These are phyloP conservation scores for Cercopithecus mona DNA, from an alignment of 2,113 vertebrate species.

Conservation along the genomic window DNA sequence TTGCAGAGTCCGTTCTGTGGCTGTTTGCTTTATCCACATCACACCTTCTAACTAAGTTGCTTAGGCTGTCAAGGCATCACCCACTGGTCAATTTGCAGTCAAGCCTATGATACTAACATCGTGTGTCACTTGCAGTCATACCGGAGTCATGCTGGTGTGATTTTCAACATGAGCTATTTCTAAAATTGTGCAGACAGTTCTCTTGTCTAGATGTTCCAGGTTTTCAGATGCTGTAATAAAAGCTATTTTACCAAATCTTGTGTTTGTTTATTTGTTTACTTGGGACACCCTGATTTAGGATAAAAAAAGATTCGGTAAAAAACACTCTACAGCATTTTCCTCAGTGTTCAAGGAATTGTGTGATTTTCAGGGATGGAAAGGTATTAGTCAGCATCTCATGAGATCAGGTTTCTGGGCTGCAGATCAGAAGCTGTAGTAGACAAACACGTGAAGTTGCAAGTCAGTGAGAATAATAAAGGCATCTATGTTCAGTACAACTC, in stretches of 20 bases:
- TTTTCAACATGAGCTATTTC: not conserved
- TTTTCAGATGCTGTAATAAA: not conserved
- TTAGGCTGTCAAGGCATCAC: not conserved
- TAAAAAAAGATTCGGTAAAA: not conserved
- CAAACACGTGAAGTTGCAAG: not conserved
- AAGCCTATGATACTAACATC: not conserved
- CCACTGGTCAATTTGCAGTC: not conserved
- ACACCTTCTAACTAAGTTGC: not conserved
- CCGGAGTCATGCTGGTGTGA: not conserved
- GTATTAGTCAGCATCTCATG: not conserved
- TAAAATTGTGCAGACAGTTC: not conserved
- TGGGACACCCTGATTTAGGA: not conserved
- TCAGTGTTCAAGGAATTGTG: not conserved
- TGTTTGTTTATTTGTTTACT: not conserved
- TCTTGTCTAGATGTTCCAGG: not conserved
- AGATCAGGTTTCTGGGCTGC: not conserved
- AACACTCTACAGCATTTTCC: not conserved
- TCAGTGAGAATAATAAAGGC: not conserved
- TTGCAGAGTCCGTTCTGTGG: not conserved
- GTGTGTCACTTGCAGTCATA: no score
- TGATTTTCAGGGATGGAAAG: not conserved
- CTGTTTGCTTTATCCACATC: not conserved
- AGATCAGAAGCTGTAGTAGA: not conserved
- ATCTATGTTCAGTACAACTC: not conserved
- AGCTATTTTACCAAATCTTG: not conserved